These are phyloP conservation scores for Corythaeola cristata DNA, from an alignment of 2,113 vertebrate genomes.

Conservation along the genomic window DNA sequence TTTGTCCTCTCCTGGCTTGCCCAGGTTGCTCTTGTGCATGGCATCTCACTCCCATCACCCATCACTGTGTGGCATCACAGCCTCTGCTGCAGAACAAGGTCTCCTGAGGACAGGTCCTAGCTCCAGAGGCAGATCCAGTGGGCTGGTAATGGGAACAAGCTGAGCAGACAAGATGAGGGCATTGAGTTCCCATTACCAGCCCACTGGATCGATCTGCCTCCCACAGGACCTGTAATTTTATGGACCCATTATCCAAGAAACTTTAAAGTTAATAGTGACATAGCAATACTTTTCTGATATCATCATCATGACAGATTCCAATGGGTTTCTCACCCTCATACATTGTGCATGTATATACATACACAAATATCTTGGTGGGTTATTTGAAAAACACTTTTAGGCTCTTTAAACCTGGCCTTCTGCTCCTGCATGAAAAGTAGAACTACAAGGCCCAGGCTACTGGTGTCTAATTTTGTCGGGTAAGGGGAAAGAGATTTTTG, in stretches of 20 bases:
- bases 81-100: not conserved
- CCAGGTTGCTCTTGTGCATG: fast-evolving
- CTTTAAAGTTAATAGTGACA: not conserved
- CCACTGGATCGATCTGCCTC: no score
- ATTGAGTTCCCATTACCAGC: no score
- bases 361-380: not conserved
- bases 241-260: not conserved
- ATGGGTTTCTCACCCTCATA: not conserved
- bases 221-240: not conserved
- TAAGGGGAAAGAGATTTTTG: not conserved
- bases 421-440: not conserved
- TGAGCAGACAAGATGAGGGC: not conserved
- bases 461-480: not conserved
- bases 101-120: not conserved
- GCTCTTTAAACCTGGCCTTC: not conserved
- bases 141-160: not conserved
- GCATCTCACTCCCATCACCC: fast-evolving
- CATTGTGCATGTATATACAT: not conserved
- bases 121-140: not conserved
- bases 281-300: not conserved
- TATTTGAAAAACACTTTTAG: not conserved
- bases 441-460: not conserved
- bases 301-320: not conserved
- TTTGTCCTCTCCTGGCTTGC: not conserved
- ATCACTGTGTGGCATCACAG: not conserved